Evolutionary conservation across 2,113 vertebrate species (phyloP), one percentile per base, ranked within the genome.

Genomic region (Saccopteryx bilineata): DNA sequence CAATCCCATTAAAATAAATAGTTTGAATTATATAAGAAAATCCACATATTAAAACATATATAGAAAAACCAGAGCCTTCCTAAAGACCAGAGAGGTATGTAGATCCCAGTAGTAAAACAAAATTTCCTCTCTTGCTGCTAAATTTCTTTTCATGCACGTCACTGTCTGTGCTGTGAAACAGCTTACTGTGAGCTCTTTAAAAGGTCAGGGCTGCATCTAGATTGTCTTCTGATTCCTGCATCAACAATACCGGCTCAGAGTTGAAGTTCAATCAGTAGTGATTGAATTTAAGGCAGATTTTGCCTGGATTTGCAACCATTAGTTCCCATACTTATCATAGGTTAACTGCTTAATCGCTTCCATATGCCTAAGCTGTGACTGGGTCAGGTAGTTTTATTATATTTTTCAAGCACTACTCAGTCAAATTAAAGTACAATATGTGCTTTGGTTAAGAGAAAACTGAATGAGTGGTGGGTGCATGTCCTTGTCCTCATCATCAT

Each of bases 1-100:
- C 39, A 96, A 76, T 65, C 69, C 7, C 46, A 84, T 76, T 87
- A 87, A 90, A 91, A 89, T 94, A 17, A 85, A 17, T 78, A 17
- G 4, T 7, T 86, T 87, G 31, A 85, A 96, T 83, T 92, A 54
- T 2, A 65, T 48, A 54, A 80, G 26, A 58, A 90, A 90, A 50
- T 33, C 33, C 19, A 90, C 9, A 31, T 18, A 52, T 13, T 24
- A 72, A 89, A 69, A 39, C 23, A 72, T 26, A 46, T 15, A 46
- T 50, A 71, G 11, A 79, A 71, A 95, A 93, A 66, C 24, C 19
- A 94, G 23, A 83, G 26, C 17, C 14, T 81, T 81, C 18, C 10
- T 48, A 76, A 87, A 63, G 21, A 50, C 56, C 61, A 28, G 19
- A 79, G 6, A 61, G 2, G 6, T 46, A 39, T 46, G 7, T 66